Conservation (phyloP, 1,140 invertebrate genomes). For the Ips typographus region DNA sequence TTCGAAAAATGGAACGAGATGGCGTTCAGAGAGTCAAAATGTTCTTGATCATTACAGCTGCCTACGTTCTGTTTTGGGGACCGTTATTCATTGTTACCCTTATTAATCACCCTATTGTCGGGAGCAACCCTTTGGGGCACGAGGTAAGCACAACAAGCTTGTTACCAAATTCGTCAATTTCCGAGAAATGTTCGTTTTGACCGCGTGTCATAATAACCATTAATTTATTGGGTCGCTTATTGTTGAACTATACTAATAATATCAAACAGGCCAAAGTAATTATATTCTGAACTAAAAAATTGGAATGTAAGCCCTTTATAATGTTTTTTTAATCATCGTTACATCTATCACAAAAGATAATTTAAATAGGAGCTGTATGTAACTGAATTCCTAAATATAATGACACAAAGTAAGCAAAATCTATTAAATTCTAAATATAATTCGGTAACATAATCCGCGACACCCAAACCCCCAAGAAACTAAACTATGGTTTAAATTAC, state of each 20-base stretch:
- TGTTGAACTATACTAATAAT: too few species aligned
- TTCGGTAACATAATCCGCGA: not conserved
- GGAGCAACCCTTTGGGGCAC: conserved; percentile 52
- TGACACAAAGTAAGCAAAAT: too few species aligned
- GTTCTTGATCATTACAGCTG: conserved; percentile 81
- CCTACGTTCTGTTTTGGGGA: conserved; percentile 86
- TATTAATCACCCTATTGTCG: conserved; percentile 70
- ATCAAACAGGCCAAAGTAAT: too few species aligned
- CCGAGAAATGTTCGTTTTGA: not conserved
- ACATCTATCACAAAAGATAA: too few species aligned
- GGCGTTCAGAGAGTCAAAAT: conserved; percentile 78
- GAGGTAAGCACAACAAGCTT: conserved; percentile 39
- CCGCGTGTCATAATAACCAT: not conserved
- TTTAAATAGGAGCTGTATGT: too few species aligned
- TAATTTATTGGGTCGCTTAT: not conserved
- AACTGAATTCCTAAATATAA: too few species aligned
- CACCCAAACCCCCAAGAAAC: conserved; percentile 1
- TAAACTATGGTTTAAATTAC: conserved; percentile 1
- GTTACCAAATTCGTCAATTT: conserved; percentile 5
- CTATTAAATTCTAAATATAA: conserved; percentile 1
- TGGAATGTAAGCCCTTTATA: too few species aligned
- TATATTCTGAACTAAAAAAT: too few species aligned
- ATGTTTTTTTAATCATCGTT: too few species aligned
- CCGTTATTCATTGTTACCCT: conserved; percentile 83
- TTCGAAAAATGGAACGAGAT: conserved; percentile 74